Evolutionary conservation across 2,888 invertebrate species (phyloP), one percentile per base, ranked within the genome.

Genomic region (Hypsopygia costalis): DNA sequence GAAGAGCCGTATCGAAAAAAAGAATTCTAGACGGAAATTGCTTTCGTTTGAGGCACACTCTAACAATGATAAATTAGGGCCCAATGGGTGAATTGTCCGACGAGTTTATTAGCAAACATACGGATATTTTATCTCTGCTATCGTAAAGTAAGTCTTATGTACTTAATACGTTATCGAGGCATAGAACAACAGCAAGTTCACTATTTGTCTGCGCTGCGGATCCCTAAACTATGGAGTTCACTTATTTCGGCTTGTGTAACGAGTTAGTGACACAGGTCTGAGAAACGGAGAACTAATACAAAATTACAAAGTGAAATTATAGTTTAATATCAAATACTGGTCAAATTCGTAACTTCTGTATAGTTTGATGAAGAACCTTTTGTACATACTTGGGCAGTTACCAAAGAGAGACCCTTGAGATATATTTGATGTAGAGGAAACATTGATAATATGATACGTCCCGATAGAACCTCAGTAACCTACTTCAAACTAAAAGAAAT

Each of bases 41-140:
- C 81, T 77, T 78, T 76, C 74, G 69, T 75, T 80, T 74, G 69
- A 76, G 69, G 68, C 69, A 60, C 65, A 60, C 63, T 70, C 65
- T 75, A 78, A 78, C 77, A 81, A 78, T 81, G 81, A 82, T 79
- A 83, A 87, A 83, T 82, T 81, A 80, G 79, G 68, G 62, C 51
- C 67, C 66, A 58, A 68, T 70, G 73, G 69, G 68, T 58, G 58
- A 58, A 73, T 73, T 69, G 75, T 75, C 75, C 75, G 65, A 58
- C 56, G 60, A 64, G 70, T 80, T 80, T 82, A 81, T 81, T 78
- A 78, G 68, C 68, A 72, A 77, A 74, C 73, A 75, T 69, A 76
- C 68, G 62, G 64, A 70, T 59, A 69, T 69, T 65, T 66, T 63
- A 69, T 62, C 55, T 54, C 46, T 50, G 52, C 47, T 63, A 34